phyloP scores from a whole-genome alignment of 2,888 invertebrate species.

The Trichopoda pennipes region DNA sequence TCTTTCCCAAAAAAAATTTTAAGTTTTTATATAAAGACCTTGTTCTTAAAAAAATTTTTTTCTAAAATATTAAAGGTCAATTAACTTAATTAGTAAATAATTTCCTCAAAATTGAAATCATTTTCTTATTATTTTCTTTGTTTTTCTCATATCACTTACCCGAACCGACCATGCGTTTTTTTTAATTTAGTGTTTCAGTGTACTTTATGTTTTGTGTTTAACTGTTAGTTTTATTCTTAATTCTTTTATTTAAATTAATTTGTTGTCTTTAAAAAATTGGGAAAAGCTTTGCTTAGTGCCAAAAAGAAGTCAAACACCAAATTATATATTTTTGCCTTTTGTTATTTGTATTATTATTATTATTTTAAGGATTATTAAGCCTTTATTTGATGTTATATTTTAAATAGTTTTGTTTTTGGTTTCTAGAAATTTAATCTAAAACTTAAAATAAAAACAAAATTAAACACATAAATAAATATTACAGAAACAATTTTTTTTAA shows the following conservation, averaged over 20 bases:
- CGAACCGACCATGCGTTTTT: no score
- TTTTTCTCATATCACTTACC: no score
- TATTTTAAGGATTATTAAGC: slow-evolving; percentile 65
- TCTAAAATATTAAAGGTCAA: no score
- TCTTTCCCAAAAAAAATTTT: no score
- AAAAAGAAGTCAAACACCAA: slow-evolving; percentile 20
- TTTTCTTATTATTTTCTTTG: no score
- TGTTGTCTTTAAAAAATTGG: not conserved
- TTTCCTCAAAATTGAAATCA: no score
- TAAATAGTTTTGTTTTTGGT: slow-evolving; percentile 55
- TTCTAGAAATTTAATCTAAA: slow-evolving; percentile 61
- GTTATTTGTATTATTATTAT: slow-evolving; percentile 51
- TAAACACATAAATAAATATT: slow-evolving; percentile 15
- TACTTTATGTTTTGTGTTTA: not conserved
- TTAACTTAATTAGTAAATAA: no score
- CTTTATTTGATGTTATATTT: slow-evolving; percentile 55
- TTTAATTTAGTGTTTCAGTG: not conserved
- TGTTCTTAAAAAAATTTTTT: no score
- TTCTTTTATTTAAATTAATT: not conserved
- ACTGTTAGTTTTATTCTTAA: no score
- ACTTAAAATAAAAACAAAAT: slow-evolving; percentile 31
- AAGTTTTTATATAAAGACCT: no score
- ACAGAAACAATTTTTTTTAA: slow-evolving; percentile 23
- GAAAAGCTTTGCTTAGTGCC: not conserved
- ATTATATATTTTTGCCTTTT: slow-evolving; percentile 31